Evolutionary conservation across 2,797 vertebrate species (phyloP).

Genomic region (Rhabdomys pumilio): DNA sequence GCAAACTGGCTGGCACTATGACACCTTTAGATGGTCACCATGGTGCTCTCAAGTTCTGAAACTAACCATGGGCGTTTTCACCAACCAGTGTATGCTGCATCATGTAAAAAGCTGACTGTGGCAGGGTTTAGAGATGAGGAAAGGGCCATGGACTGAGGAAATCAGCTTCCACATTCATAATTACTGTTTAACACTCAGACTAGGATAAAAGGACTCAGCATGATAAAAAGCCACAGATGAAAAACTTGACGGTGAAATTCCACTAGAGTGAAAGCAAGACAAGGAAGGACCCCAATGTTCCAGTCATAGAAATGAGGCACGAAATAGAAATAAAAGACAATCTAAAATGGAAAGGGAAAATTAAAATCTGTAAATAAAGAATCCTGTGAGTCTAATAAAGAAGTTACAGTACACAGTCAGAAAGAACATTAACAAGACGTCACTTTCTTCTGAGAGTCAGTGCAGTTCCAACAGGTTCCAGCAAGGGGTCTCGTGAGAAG

Average conservation of each 20-base stretch:
- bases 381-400: background rate
- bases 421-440: background rate
- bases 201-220: background rate
- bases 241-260: conserved; percentile 1
- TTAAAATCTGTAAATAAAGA: background rate
- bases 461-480: background rate
- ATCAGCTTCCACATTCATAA: background rate
- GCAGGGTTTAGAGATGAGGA: background rate
- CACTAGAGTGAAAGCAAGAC: background rate
- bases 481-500: background rate
- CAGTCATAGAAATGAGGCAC: background rate
- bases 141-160: background rate
- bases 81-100: background rate
- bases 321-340: background rate
- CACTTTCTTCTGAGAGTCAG: background rate
- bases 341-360: conserved; percentile 8
- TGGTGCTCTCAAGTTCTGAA: background rate
- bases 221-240: background rate
- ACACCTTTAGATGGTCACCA: background rate
- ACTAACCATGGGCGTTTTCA: background rate
- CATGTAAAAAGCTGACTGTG: background rate
- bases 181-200: background rate
- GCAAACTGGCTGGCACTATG: background rate
- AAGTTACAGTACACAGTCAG: background rate
- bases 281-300: background rate